Conservation (phyloP, 2,888 invertebrate genomes). For the Gisinianus flammeolus region DNA sequence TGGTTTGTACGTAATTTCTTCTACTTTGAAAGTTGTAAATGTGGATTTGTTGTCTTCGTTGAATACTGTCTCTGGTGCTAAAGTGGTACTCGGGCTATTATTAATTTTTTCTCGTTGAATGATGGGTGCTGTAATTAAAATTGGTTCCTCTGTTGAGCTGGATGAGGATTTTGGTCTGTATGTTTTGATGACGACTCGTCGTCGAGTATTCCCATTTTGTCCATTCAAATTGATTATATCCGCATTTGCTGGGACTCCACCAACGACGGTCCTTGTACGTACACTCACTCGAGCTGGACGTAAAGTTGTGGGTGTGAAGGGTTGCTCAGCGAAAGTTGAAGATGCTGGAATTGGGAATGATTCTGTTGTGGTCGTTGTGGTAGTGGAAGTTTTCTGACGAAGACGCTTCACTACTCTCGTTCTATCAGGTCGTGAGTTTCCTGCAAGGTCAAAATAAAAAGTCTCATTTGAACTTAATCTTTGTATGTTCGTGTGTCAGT, state of each 20-base stretch:
- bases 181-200: slow-evolving; percentile 41
- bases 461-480: not conserved
- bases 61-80: not conserved
- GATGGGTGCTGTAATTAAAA: slow-evolving; percentile 48
- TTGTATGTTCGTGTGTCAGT: not conserved
- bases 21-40: slow-evolving; percentile 27
- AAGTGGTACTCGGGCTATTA: not conserved
- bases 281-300: slow-evolving; percentile 26
- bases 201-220: slow-evolving; percentile 8
- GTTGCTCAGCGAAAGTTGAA: not conserved
- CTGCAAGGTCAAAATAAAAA: slow-evolving; percentile 12
- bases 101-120: slow-evolving; percentile 10
- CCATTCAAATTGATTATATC: slow-evolving; percentile 35
- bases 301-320: slow-evolving; percentile 20
- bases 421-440: slow-evolving; percentile 22
- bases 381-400: slow-evolving; percentile 32
- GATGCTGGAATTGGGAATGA: not conserved
- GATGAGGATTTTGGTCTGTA: slow-evolving; percentile 31
- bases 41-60: not conserved
- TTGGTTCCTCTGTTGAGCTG: slow-evolving; percentile 50
- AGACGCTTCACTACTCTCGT: slow-evolving; percentile 35
- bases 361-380: slow-evolving; percentile 14
- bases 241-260: slow-evolving; percentile 39
- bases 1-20: slow-evolving; percentile 18
- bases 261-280: slow-evolving; percentile 39